These are phyloP conservation scores for Dicyrtoma fusca DNA, from an alignment of 2,888 invertebrate species.

Conservation along the genomic window DNA sequence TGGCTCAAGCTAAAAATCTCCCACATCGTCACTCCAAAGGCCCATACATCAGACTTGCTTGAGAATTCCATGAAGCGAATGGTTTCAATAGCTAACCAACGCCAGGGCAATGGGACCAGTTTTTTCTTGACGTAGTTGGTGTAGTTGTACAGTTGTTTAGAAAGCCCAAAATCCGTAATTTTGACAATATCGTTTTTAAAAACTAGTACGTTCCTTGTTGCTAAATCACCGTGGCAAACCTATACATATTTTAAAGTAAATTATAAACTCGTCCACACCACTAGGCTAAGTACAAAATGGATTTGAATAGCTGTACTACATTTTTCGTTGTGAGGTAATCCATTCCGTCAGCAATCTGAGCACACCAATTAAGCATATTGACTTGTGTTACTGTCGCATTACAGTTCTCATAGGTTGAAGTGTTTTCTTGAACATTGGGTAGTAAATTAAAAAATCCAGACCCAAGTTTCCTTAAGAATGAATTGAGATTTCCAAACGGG, in stretches of 20 bases:
- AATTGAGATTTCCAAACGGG: no score
- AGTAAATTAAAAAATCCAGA: no score
- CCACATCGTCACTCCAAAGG: not conserved
- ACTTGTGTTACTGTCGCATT: not conserved
- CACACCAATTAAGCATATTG: not conserved
- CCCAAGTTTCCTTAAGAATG: no score
- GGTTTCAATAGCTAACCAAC: not conserved
- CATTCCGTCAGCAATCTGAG: conserved; percentile 6
- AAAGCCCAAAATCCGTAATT: conserved; percentile 3
- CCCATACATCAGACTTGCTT: not conserved
- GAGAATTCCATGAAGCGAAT: conserved; percentile 9
- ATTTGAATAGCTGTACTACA: not conserved
- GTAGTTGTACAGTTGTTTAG: not conserved
- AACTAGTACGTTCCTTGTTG: not conserved
- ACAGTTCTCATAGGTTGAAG: not conserved
- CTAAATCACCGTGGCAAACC: conserved; percentile 11
- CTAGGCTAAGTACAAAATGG: not conserved
- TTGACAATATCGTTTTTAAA: not conserved
- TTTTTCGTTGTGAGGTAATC: not conserved
- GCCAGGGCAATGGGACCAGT: not conserved
- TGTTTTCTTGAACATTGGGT: no score
- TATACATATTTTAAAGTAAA: not conserved
- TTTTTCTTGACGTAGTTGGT: conserved; percentile 1
- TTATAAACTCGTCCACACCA: not conserved
- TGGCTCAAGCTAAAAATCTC: conserved; percentile 5